These are phyloP conservation scores for Andrena fulva DNA, from an alignment of 2,888 invertebrate genomes.

Conservation along the genomic window DNA sequence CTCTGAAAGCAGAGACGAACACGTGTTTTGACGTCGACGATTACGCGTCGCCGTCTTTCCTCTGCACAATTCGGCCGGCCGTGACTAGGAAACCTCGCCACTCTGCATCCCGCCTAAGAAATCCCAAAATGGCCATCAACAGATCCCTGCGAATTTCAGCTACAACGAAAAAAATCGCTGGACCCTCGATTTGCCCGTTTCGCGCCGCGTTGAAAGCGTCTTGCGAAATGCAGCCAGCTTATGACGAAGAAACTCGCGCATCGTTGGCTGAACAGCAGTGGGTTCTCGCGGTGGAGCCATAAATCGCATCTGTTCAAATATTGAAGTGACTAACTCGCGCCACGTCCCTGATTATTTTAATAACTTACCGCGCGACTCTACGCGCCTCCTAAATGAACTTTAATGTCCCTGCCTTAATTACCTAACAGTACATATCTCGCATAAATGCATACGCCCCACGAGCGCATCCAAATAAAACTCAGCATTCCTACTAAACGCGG, in stretches of 20 bases:
- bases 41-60: constrained; percentile 26
- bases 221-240: neutral
- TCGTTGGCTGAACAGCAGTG: neutral
- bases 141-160: neutral
- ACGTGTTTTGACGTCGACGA: constrained; percentile 49
- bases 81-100: constrained; percentile 15
- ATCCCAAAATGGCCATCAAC: neutral
- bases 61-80: constrained; percentile 12
- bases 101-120: neutral
- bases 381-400: neutral
- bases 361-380: neutral
- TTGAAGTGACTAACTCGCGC: constrained; percentile 24
- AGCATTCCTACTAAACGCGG: neutral
- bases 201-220: too few species aligned
- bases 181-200: neutral
- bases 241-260: neutral
- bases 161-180: neutral
- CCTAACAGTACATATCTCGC: too few species aligned
- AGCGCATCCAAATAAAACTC: neutral
- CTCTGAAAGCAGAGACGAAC: constrained; percentile 53
- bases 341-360: constrained; percentile 32
- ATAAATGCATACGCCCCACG: neutral
- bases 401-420: neutral
- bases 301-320: constrained; percentile 51
- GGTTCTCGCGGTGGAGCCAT: constrained; percentile 22